phyloP scores from a whole-genome alignment of 1,140 invertebrate genomes.

The Pseudomyrmex pallidus region DNA sequence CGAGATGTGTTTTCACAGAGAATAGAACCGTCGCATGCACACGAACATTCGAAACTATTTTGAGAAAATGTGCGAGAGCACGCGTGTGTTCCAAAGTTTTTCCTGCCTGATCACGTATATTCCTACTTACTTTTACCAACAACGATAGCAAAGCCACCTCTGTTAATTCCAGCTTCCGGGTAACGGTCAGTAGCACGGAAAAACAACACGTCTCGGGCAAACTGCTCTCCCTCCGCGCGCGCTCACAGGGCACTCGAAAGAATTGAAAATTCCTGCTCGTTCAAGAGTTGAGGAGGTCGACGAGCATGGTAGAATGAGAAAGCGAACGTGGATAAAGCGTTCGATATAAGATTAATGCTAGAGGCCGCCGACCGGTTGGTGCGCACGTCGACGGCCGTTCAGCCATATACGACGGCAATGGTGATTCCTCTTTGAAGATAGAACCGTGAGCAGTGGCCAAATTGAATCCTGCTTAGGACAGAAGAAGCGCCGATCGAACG shows the following conservation, averaged over 20 bases:
- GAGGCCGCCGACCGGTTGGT: conserved; percentile 74
- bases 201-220: conserved; percentile 67
- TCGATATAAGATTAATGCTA: conserved; percentile 86
- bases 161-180: conserved; percentile 43
- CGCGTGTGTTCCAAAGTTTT: neutral
- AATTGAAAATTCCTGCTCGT: conserved; percentile 84
- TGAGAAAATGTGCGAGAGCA: neutral
- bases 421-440: conserved; percentile 85
- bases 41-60: neutral
- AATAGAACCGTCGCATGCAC: neutral
- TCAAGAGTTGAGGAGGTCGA: conserved; percentile 77
- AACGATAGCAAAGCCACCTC: conserved; percentile 5
- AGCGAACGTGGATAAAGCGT: conserved; percentile 82
- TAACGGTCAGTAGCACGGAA: conserved; percentile 44
- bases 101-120: neutral
- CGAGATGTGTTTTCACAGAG: neutral
- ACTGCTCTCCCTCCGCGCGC: conserved; percentile 70
- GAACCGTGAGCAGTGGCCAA: conserved; percentile 83
- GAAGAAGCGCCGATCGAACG: conserved; percentile 66
- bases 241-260: conserved; percentile 71
- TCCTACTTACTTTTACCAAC: neutral
- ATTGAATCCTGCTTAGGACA: conserved; percentile 85
- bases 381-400: conserved; percentile 75
- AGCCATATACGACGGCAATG: conserved; percentile 74
- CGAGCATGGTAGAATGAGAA: conserved; percentile 52